phyloP scores from a whole-genome alignment of 2,888 invertebrate species.

The Synanthedon andrenaeformis region DNA sequence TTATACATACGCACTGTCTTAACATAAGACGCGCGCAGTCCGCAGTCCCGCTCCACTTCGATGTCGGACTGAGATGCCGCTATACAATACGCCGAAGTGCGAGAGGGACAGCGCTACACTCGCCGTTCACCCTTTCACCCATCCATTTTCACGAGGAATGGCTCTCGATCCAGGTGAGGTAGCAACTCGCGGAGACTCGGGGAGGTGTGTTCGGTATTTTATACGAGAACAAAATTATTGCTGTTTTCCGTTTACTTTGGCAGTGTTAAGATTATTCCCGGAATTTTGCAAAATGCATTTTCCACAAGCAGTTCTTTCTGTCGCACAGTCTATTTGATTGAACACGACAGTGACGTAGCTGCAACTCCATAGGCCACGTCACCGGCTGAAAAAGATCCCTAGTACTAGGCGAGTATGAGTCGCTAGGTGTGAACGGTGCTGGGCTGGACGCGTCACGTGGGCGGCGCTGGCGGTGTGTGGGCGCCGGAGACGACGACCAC shows the following conservation, averaged over 20 bases:
- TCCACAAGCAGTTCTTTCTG: neutral
- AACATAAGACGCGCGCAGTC: slow-evolving; percentile 32
- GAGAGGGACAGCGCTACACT: too few relatives aligned
- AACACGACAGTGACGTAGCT: neutral
- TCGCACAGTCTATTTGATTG: neutral
- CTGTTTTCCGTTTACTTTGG: slow-evolving; percentile 11
- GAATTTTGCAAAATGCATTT: neutral
- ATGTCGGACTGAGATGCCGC: slow-evolving; percentile 7
- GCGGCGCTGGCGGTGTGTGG: slow-evolving; percentile 13
- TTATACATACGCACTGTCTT: slow-evolving; percentile 29
- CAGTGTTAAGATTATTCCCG: slow-evolving; percentile 4
- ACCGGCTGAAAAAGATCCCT: neutral
- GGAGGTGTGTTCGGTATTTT: neutral
- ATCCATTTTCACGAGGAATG: slow-evolving; percentile 1
- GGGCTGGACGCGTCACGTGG: slow-evolving; percentile 12
- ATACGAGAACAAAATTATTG: slow-evolving; percentile 15
- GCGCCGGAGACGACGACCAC: slow-evolving; percentile 72
- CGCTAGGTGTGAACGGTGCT: slow-evolving; percentile 9
- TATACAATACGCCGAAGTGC: slow-evolving; percentile 6
- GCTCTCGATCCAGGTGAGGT: slow-evolving; percentile 10
- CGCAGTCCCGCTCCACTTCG: slow-evolving; percentile 1
- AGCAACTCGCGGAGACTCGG: slow-evolving; percentile 7
- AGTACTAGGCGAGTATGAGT: slow-evolving; percentile 4
- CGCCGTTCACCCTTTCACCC: too few relatives aligned
- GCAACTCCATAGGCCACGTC: slow-evolving; percentile 4